Evolutionary conservation across 1,140 invertebrate genomes (phyloP).

Genomic region (Dufourea novaeangliae): DNA sequence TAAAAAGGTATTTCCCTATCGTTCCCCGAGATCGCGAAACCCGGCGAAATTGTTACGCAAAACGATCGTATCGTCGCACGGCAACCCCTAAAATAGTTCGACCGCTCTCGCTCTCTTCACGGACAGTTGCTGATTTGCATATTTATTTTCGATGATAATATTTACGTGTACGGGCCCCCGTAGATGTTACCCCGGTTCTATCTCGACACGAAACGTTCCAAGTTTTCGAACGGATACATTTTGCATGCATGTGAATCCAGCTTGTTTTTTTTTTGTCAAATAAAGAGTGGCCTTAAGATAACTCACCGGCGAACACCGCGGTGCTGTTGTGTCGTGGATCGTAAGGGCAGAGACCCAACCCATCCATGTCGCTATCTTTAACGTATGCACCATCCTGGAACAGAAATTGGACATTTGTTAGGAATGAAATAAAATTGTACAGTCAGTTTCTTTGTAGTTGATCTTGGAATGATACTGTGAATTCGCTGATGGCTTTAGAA

Average conservation of each 20-base stretch:
- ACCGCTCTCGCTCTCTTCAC: neutral
- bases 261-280: neutral
- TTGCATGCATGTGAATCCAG: neutral
- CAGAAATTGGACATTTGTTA: constrained; percentile 58
- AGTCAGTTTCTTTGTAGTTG: no score
- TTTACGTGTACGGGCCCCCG: neutral
- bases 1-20: constrained; percentile 47
- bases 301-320: constrained; percentile 88
- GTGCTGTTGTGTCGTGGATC: constrained; percentile 97
- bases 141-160: constrained; percentile 34
- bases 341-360: constrained; percentile 94
- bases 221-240: neutral
- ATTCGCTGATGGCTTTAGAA: no score
- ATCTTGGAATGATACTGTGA: no score
- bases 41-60: constrained; percentile 42
- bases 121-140: constrained; percentile 38
- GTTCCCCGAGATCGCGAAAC: constrained; percentile 31
- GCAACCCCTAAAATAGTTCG: constrained; percentile 38
- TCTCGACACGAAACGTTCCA: neutral
- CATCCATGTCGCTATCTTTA: constrained; percentile 87
- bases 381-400: constrained; percentile 83
- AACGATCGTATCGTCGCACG: constrained; percentile 43
- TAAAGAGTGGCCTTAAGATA: neutral
- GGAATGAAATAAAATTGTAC: no score
- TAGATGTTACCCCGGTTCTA: neutral